phyloP scores from a whole-genome alignment of 2,888 invertebrate genomes.

The Altica lythri region DNA sequence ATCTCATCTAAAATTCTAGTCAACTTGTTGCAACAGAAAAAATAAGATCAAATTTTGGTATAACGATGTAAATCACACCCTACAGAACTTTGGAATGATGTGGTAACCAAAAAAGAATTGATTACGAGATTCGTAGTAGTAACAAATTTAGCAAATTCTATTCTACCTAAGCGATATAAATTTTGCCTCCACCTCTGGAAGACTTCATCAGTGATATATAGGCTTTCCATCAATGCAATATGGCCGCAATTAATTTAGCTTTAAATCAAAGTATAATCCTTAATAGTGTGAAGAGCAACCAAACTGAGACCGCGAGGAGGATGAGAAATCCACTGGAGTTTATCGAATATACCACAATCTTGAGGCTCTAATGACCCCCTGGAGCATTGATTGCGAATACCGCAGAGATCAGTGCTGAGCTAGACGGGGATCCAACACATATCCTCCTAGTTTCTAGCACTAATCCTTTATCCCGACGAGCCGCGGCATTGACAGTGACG shows the following conservation, averaged over 20 bases:
- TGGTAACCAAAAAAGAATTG: no score
- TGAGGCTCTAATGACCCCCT: slow-evolving; percentile 47
- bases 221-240: slow-evolving; percentile 18
- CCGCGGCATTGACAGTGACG: slow-evolving; percentile 11
- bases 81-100: no score
- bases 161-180: no score
- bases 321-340: slow-evolving; percentile 32
- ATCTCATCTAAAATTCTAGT: no score
- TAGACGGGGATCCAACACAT: slow-evolving; percentile 27
- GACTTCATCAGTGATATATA: slow-evolving; percentile 1
- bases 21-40: no score
- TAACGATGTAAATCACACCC: no score
- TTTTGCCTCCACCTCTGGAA: no score
- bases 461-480: slow-evolving; percentile 24
- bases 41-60: no score
- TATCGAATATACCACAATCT: slow-evolving; percentile 44
- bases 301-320: slow-evolving; percentile 31
- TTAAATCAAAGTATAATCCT: slow-evolving; percentile 42
- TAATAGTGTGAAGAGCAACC: slow-evolving; percentile 32
- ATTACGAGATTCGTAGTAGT: no score
- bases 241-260: slow-evolving; percentile 20
- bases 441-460: slow-evolving; percentile 23
- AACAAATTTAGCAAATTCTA: no score
- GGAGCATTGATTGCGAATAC: slow-evolving; percentile 50
- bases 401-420: slow-evolving; percentile 42